Evolutionary conservation across 2,888 invertebrate genomes (phyloP), one percentile per base, ranked within the genome.

Genomic region (Meta bourneti): DNA sequence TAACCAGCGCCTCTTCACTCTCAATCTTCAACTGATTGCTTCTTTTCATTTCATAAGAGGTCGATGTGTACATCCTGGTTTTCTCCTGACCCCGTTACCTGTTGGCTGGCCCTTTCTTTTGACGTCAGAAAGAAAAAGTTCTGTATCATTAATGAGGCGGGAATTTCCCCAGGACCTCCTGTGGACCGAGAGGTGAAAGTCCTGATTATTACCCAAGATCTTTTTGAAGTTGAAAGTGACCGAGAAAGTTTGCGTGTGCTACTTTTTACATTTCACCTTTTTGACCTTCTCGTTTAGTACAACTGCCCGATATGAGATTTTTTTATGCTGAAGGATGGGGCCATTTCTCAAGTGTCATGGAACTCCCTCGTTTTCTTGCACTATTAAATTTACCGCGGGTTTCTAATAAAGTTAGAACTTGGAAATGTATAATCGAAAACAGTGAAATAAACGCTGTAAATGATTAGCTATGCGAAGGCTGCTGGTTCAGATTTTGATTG

Each of bases 211-310:
- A 74, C 48, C 34, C 34, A 34, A 34, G 34, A 34, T 34, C 61
- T 61, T 61, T 61, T 61, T 5, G 83, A 84, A 84, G 75, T 9
- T 34, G 84, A 84, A 84, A 84, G 84, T 75, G 75, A 13, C 61
- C 84, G 75, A 34, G 75, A 74, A 61, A 74, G 75, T 82, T 16
- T 61, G 5, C 61, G 61, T 78, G 78, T 51, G 19, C 78, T 49
- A 77, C 77, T 77, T 78, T 78, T 52, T 16, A 34, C 48, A 19
- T 52, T 13, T 78, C 52, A 78, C 49, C 78, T 78, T 16, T 4
- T 52, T 52, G 78, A 78, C 78, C 78, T 78, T n/a, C 34, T 51
- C 78, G 52, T 78, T 78, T 52, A 52, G 51, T 75, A 16, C 34
- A 34, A 34, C 34, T 34, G 34, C 34, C 34, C 34, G 34, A 34